These are phyloP conservation scores for Leucoraja erinaceus DNA, from an alignment of 2,113 vertebrate genomes.

Conservation along the genomic window DNA sequence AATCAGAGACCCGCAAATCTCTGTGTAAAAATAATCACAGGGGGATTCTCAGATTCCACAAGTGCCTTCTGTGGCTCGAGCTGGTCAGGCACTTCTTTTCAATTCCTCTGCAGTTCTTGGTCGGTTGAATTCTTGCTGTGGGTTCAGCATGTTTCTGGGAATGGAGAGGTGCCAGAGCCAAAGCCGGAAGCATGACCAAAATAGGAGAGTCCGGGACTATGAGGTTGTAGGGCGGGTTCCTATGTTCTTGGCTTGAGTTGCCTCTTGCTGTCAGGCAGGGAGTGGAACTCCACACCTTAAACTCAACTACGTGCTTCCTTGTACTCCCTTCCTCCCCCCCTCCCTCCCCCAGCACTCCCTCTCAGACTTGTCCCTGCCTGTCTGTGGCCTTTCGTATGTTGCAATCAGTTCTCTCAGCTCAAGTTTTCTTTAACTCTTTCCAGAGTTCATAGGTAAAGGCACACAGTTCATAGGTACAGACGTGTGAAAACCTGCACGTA, in stretches of 20 bases:
- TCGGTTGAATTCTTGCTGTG: not conserved
- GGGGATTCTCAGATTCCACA: not conserved
- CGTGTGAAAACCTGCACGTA: no score
- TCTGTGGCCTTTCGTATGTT: not conserved
- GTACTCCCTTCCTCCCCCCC: no score
- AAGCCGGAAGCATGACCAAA: not conserved
- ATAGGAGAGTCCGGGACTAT: not conserved
- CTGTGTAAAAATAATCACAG: not conserved
- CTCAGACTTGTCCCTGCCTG: not conserved
- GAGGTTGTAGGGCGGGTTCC: not conserved
- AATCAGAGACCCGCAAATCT: not conserved
- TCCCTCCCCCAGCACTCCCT: not conserved
- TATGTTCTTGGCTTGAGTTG: not conserved
- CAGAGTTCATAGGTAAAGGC: no score
- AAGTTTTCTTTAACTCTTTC: not conserved
- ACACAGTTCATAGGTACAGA: no score
- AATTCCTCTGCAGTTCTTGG: no score
- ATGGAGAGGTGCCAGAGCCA: not conserved
- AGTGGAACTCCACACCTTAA: not conserved
- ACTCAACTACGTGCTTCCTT: not conserved
- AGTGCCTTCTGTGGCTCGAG: not conserved
- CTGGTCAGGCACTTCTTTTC: not conserved
- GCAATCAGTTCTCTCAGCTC: not conserved
- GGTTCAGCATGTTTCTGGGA: no score
- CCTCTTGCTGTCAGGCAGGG: slow-evolving; percentile 5